Evolutionary conservation across 1,140 invertebrate species (phyloP), one percentile per base, ranked within the genome.

Genomic region (Chironomus striatipennis): DNA sequence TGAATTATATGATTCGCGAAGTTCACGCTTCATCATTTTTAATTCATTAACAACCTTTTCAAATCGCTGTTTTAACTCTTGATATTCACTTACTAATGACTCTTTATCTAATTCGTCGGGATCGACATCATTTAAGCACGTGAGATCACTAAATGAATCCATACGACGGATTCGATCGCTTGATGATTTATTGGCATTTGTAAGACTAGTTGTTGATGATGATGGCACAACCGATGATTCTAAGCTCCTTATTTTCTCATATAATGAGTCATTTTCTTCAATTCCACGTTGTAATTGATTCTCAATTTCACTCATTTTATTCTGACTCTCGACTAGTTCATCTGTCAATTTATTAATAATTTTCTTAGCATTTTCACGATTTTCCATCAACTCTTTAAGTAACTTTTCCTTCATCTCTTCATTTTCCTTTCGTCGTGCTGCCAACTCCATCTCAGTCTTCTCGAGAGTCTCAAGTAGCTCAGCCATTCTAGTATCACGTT

Each of bases 11-110:
- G 91, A 90, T 77, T 92, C 90, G n/a, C 90, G 88, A 0, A 95
- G 83, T 79, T 94, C 91, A 18, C 89, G 87, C 76, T 93, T 93
- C 86, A 95, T 90, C 4, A 90, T 88, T 76, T 90, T 85, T 17
- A 94, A 94, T 84, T 95, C 93, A 75, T 89, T 85, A 0, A 94
- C 88, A 0, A 92, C 92, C 80, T 91, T 93, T 79, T 93, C 90
- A 79, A 94, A 93, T 73, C 92, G 86, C 43, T 85, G 84, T 70
- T 89, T 85, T 74, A 95, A 80, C 77, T 93, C 91, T 10, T 89
- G 85, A 78, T 91, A 94, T 79, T 93, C 91, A 80, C 93, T 91
- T 75, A 91, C 89, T 15, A 94, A 82, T 76, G 88, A 90, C 76
- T 93, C 91, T 77, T 91, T 90, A 78, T 91, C 90, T 75, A 93